phyloP scores from a whole-genome alignment of 1,140 invertebrate species.

The Coptotermes formosanus region DNA sequence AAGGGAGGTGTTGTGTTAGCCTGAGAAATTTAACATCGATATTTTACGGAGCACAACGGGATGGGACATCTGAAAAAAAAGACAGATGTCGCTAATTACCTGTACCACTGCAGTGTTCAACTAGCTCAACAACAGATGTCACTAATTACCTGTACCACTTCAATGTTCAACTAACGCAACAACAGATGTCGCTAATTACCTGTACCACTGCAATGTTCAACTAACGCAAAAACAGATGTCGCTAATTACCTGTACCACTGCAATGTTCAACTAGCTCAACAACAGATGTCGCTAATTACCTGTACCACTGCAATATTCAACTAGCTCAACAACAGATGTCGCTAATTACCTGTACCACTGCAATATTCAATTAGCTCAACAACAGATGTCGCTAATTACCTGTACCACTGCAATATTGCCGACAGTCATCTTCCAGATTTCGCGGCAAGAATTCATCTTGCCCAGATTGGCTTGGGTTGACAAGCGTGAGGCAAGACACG shows the following conservation, averaged over 20 bases:
- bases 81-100: constrained; percentile 47
- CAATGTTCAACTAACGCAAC: no score
- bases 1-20: no score
- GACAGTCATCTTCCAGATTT: constrained; percentile 77
- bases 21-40: no score
- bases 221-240: no score
- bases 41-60: no score
- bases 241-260: constrained; percentile 74
- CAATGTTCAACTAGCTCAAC: constrained; percentile 61
- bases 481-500: constrained; percentile 92
- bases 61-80: no score
- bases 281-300: constrained; percentile 47
- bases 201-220: constrained; percentile 91
- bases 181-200: constrained; percentile 51
- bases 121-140: neutral
- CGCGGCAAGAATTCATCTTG: constrained; percentile 65
- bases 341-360: no score
- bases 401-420: constrained; percentile 91
- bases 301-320: constrained; percentile 85
- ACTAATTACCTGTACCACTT: constrained; percentile 74
- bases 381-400: constrained; percentile 47
- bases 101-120: constrained; percentile 85
- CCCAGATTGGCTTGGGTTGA: constrained; percentile 90
- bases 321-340: neutral
- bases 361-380: no score